These are phyloP conservation scores for Tachuris rubrigastra DNA, from an alignment of 2,113 vertebrate genomes.

Conservation along the genomic window DNA sequence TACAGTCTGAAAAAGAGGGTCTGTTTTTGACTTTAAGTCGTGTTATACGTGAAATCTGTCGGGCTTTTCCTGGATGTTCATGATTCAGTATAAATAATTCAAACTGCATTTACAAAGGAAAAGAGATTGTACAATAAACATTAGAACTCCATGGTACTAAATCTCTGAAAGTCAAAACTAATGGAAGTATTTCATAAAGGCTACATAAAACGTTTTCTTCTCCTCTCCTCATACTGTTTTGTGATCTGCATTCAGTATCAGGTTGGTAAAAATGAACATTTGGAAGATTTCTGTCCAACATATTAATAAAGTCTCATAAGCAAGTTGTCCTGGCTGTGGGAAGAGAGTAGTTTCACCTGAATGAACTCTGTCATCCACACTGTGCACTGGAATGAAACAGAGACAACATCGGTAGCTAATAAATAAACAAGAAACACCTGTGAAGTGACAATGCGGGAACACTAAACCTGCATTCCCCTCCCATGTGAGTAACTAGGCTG, in stretches of 20 bases:
- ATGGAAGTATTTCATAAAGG: background rate
- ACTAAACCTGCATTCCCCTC: background rate
- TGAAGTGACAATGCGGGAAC: background rate
- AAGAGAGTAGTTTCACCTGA: background rate
- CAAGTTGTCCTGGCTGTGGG: background rate
- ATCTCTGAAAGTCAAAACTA: background rate
- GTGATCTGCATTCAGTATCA: background rate
- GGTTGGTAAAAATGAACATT: background rate
- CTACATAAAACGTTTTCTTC: background rate
- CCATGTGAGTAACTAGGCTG: background rate
- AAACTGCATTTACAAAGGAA: conserved; percentile 64
- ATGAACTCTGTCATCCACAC: background rate
- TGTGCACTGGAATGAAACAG: background rate
- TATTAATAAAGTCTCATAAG: background rate
- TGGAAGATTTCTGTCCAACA: background rate
- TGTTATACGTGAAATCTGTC: conserved; percentile 40
- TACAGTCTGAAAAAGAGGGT: conserved; percentile 17
- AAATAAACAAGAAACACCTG: background rate
- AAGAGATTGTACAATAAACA: conserved; percentile 19
- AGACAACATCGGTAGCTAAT: background rate
- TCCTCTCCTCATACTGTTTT: background rate
- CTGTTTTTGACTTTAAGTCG: conserved; percentile 1
- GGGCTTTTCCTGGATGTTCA: conserved; percentile 50
- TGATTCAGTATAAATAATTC: conserved; percentile 69
- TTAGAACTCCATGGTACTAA: conserved; percentile 22